Evolutionary conservation across 1,140 invertebrate genomes (phyloP), one percentile per base, ranked within the genome.

Genomic region (Drosophila serrata): DNA sequence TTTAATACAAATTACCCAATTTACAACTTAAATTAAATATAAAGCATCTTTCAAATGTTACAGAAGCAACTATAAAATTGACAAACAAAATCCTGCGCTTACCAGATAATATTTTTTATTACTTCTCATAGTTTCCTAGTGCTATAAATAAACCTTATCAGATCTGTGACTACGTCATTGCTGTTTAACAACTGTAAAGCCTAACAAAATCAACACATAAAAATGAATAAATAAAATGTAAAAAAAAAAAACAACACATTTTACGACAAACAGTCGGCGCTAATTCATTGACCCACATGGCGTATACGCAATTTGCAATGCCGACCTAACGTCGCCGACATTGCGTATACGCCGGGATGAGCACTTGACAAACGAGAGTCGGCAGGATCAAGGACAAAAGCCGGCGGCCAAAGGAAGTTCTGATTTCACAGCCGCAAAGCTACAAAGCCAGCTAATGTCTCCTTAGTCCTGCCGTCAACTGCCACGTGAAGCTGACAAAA

Each of bases 231-330:
- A 45, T 24, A 68, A 61, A 60, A 15, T 31, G 29, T 40, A n/a
- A 22, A 42, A 74, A 59, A 43, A 42, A 29, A 56, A 37, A 46
- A 37, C n/a, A n/a, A 39, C n/a, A 22, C 42, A 62, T 31, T 65
- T 72, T 53, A 59, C 45, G 58, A 48, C 58, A 49, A 49, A 27
- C 19, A 42, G 55, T 58, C 59, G 55, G 27, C 57, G 59, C 29
- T 73, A 73, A 63, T 45, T 43, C 46, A 79, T 68, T 88, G 84
- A 82, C 79, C 82, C 42, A 88, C 84, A 68, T 72, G 40, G 55
- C 69, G 65, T 49, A 46, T 68, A 62, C 58, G 70, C 42, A 75
- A 79, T 60, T 48, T 13, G 33, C 51, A n/a, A n/a, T 69, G 64
- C 40, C 39, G 73, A 53, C 40, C 72, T 67, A 45, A 57, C 39